Evolutionary conservation across 23 tunicate species (phyloP).

Genomic region (Ciona savignyi): DNA sequence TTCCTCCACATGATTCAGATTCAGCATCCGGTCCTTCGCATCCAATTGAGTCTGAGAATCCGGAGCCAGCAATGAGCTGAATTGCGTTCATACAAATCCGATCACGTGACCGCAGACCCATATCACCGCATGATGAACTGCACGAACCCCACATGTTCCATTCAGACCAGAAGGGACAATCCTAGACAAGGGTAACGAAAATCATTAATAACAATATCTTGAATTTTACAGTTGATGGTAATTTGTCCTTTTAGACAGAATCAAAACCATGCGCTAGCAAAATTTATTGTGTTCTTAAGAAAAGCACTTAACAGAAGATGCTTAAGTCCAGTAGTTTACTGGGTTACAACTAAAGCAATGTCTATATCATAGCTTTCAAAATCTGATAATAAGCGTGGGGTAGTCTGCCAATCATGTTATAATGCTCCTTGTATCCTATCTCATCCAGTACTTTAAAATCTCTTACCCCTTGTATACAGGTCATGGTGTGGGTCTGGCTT

Average conservation of each 20-base stretch:
- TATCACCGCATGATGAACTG: constrained; percentile 35
- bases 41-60: neutral
- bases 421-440: no score
- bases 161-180: constrained; percentile 57
- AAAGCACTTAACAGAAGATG: no score
- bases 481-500: neutral
- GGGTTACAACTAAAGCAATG: no score
- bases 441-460: no score
- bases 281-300: neutral
- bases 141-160: constrained; percentile 59
- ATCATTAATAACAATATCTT: no score
- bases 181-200: constrained; percentile 12
- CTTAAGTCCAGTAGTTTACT: no score
- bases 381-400: no score
- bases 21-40: neutral
- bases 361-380: no score
- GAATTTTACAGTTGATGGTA: no score
- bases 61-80: neutral
- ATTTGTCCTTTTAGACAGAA: neutral
- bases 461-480: constrained; percentile 3
- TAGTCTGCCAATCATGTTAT: no score
- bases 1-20: neutral
- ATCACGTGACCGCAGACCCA: neutral
- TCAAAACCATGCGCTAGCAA: no score
- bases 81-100: neutral